These are phyloP conservation scores for Zingel zingel DNA, from an alignment of 2,113 vertebrate genomes.

Conservation along the genomic window DNA sequence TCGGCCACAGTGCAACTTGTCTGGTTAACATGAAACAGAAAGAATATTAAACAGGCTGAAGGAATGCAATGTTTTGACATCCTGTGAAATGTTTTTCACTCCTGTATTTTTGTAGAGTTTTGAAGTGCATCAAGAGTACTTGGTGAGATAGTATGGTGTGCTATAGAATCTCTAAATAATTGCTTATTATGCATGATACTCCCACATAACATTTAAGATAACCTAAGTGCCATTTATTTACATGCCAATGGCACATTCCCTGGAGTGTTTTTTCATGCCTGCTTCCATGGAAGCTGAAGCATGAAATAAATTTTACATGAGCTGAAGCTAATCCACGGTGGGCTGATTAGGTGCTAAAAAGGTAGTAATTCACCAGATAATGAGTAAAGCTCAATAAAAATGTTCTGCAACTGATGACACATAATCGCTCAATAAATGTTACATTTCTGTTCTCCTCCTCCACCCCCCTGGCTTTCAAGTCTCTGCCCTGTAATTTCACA, in stretches of 20 bases:
- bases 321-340: constrained; percentile 69
- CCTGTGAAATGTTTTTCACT: background rate
- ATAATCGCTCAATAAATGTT: constrained; percentile 74
- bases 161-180: constrained; percentile 17
- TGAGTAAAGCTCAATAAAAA: constrained; percentile 77
- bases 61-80: constrained; percentile 2
- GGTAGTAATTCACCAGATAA: constrained; percentile 81
- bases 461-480: constrained; percentile 29
- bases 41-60: constrained; percentile 52
- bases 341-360: constrained; percentile 83
- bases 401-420: constrained; percentile 76
- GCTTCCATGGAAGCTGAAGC: constrained; percentile 68
- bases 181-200: constrained; percentile 29
- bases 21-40: constrained; percentile 45
- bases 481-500: constrained; percentile 24
- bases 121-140: background rate
- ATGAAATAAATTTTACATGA: constrained; percentile 81
- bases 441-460: constrained; percentile 24
- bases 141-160: background rate
- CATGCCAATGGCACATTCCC: constrained; percentile 49
- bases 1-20: constrained; percentile 67
- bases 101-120: constrained; percentile 5
- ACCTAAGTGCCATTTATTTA: constrained; percentile 60
- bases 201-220: constrained; percentile 7
- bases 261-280: constrained; percentile 57